Evolutionary conservation across 2,888 invertebrate genomes (phyloP).

Genomic region (Steinernema scapterisci): DNA sequence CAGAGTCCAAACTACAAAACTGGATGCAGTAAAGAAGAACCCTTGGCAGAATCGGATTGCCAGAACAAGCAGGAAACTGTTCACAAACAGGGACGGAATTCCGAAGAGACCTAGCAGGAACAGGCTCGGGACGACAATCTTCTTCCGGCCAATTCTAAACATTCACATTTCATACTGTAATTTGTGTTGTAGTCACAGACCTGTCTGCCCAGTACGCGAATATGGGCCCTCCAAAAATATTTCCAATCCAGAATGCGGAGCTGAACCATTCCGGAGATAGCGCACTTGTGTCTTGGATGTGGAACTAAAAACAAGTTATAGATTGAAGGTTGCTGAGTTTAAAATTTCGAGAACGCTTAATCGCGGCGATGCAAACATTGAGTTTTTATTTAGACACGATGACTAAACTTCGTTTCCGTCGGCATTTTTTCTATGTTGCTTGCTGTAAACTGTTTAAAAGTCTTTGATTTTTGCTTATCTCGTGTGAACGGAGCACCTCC

Average conservation of each 20-base stretch:
- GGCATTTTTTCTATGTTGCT: no score
- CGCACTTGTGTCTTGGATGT: background rate
- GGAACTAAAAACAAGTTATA: no score
- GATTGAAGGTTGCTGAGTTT: no score
- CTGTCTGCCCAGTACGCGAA: constrained; percentile 33
- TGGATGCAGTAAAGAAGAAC: constrained; percentile 37
- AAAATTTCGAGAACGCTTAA: no score
- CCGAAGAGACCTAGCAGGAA: constrained; percentile 30
- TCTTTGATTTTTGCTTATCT: no score
- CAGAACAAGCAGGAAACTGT: constrained; percentile 24
- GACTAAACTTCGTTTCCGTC: no score
- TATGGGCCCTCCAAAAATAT: constrained; percentile 30
- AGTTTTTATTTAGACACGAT: no score
- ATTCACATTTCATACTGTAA: background rate
- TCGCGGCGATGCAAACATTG: no score
- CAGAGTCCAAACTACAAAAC: constrained; percentile 33
- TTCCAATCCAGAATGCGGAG: constrained; percentile 34
- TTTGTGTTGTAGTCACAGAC: constrained; percentile 1
- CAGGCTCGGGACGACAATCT: constrained; percentile 32
- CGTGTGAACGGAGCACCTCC: no score
- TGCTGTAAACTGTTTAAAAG: no score
- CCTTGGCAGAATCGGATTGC: constrained; percentile 32
- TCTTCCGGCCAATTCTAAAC: constrained; percentile 33
- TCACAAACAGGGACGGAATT: constrained; percentile 7
- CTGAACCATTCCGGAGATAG: constrained; percentile 9